phyloP scores from a whole-genome alignment of 2,797 vertebrate genomes.

The Selene dorsalis region DNA sequence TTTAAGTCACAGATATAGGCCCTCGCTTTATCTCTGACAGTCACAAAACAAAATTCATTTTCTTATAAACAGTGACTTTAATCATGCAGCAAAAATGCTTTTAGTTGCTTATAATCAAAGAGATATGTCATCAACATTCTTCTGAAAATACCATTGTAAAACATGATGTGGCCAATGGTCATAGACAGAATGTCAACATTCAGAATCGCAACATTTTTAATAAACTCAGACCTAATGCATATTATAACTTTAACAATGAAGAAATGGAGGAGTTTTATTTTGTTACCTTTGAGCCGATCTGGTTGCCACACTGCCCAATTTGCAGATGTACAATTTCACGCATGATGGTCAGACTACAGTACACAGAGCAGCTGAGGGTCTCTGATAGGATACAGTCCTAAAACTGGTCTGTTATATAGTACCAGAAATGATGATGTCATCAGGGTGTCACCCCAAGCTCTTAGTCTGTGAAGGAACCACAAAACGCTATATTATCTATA shows the following conservation, averaged over 20 bases:
- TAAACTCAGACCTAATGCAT: not conserved
- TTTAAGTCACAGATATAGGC: not conserved
- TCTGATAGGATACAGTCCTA: conserved; percentile 50
- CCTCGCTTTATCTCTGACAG: not conserved
- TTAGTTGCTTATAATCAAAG: not conserved
- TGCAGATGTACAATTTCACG: conserved; percentile 98
- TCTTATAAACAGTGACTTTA: not conserved
- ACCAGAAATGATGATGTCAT: conserved; percentile 78
- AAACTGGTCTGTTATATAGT: conserved; percentile 64
- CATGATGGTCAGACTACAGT: conserved; percentile 84
- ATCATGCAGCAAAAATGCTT: not conserved
- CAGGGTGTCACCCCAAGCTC: conserved; percentile 49
- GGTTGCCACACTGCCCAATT: conserved; percentile 98
- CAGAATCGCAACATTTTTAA: not conserved
- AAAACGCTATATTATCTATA: not conserved
- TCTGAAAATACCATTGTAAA: not conserved
- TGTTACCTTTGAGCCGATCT: conserved; percentile 95
- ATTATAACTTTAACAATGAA: conserved; percentile 1
- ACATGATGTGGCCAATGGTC: not conserved
- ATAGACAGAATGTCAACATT: not conserved
- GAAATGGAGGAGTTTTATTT: not conserved
- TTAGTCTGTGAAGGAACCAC: not conserved
- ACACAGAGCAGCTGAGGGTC: conserved; percentile 58
- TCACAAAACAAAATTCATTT: not conserved
- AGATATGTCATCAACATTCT: not conserved